phyloP scores from a whole-genome alignment of 2,797 vertebrate species.

The Gila robusta region DNA sequence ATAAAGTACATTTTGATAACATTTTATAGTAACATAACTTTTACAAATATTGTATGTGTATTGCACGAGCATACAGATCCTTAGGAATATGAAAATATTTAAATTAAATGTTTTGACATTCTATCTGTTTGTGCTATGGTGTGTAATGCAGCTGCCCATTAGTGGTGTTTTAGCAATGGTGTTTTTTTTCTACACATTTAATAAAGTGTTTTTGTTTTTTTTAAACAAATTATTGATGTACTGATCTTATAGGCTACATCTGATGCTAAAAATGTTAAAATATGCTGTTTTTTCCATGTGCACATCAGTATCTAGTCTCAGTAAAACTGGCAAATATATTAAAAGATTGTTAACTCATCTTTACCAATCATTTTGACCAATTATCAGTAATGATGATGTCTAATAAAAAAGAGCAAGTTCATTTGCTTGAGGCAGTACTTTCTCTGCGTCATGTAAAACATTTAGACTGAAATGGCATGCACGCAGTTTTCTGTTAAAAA shows the following conservation, averaged over 20 bases:
- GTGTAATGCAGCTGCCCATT: background rate
- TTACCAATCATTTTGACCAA: background rate
- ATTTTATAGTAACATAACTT: background rate
- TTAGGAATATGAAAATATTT: background rate
- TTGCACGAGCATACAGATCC: background rate
- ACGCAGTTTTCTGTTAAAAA: background rate
- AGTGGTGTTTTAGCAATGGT: background rate
- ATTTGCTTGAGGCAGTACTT: background rate
- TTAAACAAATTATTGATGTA: background rate
- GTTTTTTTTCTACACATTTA: too few species aligned
- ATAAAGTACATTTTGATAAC: background rate
- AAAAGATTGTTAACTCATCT: background rate
- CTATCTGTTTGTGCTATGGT: background rate
- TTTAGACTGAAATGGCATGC: conserved; percentile 4
- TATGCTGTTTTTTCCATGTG: background rate
- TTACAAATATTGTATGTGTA: background rate
- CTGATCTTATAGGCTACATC: background rate
- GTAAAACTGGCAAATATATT: background rate
- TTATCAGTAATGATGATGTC: background rate
- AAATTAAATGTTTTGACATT: background rate
- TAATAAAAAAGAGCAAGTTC: background rate
- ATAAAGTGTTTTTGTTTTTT: too few species aligned
- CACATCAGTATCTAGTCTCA: background rate
- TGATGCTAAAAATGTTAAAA: background rate
- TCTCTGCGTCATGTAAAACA: background rate